Conservation (phyloP, 2,888 invertebrate genomes). For the Pterostichus niger region DNA sequence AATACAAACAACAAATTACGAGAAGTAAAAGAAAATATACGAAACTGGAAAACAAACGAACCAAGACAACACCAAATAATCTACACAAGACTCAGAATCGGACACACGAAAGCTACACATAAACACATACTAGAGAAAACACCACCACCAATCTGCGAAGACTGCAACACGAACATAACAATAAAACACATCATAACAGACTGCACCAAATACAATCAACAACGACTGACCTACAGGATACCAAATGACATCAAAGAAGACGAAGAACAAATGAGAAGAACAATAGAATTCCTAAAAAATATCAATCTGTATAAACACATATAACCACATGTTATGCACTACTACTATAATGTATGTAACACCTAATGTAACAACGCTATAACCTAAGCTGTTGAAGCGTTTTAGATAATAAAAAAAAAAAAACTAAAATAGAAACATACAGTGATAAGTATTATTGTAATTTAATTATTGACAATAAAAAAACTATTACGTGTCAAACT, state of each 20-base stretch:
- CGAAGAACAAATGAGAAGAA: background rate
- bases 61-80: background rate
- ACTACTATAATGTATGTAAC: no score
- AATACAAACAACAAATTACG: background rate
- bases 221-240: background rate
- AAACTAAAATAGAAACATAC: no score
- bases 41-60: background rate
- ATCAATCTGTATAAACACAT: no score
- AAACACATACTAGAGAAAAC: background rate
- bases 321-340: background rate
- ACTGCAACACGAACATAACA: conserved; percentile 2
- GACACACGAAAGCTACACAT: background rate
- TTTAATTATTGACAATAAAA: no score
- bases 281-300: conserved; percentile 1
- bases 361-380: no score
- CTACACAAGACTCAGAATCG: conserved; percentile 6
- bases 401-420: no score
- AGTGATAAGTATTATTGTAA: no score
- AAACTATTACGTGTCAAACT: no score
- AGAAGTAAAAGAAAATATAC: background rate
- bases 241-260: conserved; percentile 3
- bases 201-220: conserved; percentile 1
- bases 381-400: no score
- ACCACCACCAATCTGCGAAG: background rate
- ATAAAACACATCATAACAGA: conserved; percentile 3